Evolutionary conservation across 2,113 vertebrate genomes (phyloP).

Genomic region (Oreochromis tanganicae): DNA sequence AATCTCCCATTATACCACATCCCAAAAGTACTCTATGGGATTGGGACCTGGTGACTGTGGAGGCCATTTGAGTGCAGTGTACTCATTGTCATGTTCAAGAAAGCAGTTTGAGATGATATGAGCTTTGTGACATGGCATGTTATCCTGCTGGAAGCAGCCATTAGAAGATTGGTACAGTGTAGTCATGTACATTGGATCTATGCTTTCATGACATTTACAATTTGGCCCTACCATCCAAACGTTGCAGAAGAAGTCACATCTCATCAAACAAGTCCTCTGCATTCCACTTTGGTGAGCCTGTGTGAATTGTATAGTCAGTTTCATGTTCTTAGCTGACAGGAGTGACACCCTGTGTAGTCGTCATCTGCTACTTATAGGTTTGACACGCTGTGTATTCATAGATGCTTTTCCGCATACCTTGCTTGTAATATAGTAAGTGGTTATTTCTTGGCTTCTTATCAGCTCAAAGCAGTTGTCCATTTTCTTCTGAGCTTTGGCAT

Average conservation of each 20-base stretch:
- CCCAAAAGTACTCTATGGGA: background rate
- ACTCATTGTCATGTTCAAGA: background rate
- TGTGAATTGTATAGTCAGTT: background rate
- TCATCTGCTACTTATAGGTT: background rate
- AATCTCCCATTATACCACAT: background rate
- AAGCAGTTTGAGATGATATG: background rate
- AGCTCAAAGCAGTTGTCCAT: background rate
- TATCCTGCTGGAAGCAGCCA: background rate
- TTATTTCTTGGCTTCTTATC: background rate
- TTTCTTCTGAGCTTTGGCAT: background rate
- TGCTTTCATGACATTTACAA: background rate
- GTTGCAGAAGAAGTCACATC: background rate
- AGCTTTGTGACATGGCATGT: background rate
- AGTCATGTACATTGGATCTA: background rate
- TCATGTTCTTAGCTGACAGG: background rate
- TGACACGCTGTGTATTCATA: background rate
- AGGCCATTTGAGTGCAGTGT: background rate
- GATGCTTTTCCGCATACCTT: background rate
- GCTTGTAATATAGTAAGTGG: background rate
- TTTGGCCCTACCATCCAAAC: background rate
- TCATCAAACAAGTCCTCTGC: background rate
- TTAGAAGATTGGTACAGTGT: background rate
- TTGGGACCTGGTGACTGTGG: background rate
- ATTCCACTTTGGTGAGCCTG: background rate
- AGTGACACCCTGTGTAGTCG: background rate